Evolutionary conservation across 2,888 invertebrate genomes (phyloP), one percentile per base, ranked within the genome.

Genomic region (Oscheius sp.): DNA sequence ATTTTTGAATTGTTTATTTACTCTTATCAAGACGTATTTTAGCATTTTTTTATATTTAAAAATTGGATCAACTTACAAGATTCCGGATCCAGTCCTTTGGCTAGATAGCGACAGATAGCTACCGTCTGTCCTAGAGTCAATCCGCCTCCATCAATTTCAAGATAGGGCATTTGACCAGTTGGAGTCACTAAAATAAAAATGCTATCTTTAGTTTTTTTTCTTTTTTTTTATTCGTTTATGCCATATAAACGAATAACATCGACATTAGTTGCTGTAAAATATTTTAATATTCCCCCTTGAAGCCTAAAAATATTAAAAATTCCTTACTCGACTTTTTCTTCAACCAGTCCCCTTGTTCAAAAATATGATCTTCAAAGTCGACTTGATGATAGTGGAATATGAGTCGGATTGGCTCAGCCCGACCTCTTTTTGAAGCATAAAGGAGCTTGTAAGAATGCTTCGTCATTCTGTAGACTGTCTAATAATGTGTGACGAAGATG

Each of bases 61-160:
- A 6, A n/a, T 44, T 8, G 12, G 9, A 14, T 17, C 17, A 49
- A 54, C 64, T 32, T 8, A 64, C 64, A 64, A 2, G 64, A 50
- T 38, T 64, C 64, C 14, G 64, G 51, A 36, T 51, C 44, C 17
- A 64, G 50, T 4, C 51, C 50, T 24, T 64, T 64, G 24, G 64
- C 64, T 44, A 64, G 20, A 30, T 64, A 64, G 54, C 64, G 64
- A 41, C 54, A 38, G 44, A 64, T 64, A 9, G 64, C 20, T 4
- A 51, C 17, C 2, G 64, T 44, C 20, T 64, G 51, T 17, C 38
- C 50, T 28, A 64, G 32, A 8, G 22, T 28, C 2, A 50, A 12
- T 26, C 30, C 38, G 1, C 63, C 63, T 24, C 22, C 44, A 26
- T 64, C 64, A 2, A 64, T 51, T 38, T 54, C 54, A 1, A 64